phyloP scores from a whole-genome alignment of 2,113 vertebrate species.

The Pardalotus punctatus region DNA sequence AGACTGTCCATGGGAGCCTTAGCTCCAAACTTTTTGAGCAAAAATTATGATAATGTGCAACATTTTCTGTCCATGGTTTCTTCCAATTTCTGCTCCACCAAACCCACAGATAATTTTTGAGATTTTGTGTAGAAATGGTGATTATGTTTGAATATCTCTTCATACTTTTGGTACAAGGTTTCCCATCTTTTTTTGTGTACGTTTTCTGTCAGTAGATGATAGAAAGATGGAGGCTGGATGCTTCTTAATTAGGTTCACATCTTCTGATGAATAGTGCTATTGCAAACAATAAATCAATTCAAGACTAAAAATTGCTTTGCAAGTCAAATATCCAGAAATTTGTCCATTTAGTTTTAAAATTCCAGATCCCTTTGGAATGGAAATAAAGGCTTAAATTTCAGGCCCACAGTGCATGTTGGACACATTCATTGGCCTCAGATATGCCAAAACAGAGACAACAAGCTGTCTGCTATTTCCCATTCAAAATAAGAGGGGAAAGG shows the following conservation, averaged over 20 bases:
- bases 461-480: not conserved
- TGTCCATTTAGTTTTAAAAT: not conserved
- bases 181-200: not conserved
- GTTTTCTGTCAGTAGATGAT: not conserved
- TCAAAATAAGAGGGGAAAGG: not conserved
- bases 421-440: not conserved
- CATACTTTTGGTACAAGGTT: not conserved
- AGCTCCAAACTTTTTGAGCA: not conserved
- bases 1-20: accelerated
- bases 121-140: not conserved
- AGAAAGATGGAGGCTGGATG: not conserved
- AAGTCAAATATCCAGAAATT: not conserved
- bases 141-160: not conserved
- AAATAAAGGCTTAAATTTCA: conserved; percentile 21
- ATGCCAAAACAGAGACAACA: conserved; percentile 2
- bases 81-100: not conserved
- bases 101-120: not conserved
- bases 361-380: not conserved
- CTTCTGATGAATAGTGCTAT: not conserved
- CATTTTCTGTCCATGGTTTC: not conserved
- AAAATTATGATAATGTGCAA: not conserved
- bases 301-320: not conserved
- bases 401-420: not conserved
- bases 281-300: not conserved
- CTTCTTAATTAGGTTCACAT: not conserved